Evolutionary conservation across 2,797 vertebrate genomes (phyloP), one percentile per base, ranked within the genome.

Genomic region (Cossypha polioptera): DNA sequence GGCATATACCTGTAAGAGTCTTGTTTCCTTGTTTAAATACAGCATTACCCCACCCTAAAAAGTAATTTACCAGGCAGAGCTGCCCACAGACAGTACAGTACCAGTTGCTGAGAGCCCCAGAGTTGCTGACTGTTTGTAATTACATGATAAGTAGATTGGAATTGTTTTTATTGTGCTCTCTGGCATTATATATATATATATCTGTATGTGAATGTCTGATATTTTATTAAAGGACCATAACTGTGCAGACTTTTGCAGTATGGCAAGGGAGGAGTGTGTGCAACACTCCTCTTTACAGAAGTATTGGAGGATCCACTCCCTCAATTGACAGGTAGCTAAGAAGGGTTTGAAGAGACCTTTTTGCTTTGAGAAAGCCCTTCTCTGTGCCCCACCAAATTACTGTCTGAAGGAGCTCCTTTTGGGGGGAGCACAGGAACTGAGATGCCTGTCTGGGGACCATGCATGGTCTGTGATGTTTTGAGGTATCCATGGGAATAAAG

Each of bases 1-100:
- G 84, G 40, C 57, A 36, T 51, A 48, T 75, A 86, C 73, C 75
- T 84, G 57, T 66, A 35, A 71, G 58, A 84, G 29, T 63, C 40
- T 62, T 88, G 72, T 61, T 95, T 92, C 58, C 75, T 92, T 89
- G 50, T 78, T 85, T 96, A 94, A 78, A 87, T 83, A 88, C 36
- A 62, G 22, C 57, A 40, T 93, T 90, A 80, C 48, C 54, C 65
- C 66, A 91, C 26, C 40, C 40, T 89, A 47, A 91, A 89, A 87
- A 36, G 61, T 77, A 72, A 66, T 91, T 91, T 90, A 88, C 75
- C 58, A 94, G 78, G 36, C 82, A 77, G 66, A 85, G 73, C 29
- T 92, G 67, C 57, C 80, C 5, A 15, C 57, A 66, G 66, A 65
- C 68, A 47, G 29, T 84, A 20, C 48, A 54, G 71, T 77, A 38